These are phyloP conservation scores for Vultur gryphus DNA, from an alignment of 2,797 vertebrate species.

Conservation along the genomic window DNA sequence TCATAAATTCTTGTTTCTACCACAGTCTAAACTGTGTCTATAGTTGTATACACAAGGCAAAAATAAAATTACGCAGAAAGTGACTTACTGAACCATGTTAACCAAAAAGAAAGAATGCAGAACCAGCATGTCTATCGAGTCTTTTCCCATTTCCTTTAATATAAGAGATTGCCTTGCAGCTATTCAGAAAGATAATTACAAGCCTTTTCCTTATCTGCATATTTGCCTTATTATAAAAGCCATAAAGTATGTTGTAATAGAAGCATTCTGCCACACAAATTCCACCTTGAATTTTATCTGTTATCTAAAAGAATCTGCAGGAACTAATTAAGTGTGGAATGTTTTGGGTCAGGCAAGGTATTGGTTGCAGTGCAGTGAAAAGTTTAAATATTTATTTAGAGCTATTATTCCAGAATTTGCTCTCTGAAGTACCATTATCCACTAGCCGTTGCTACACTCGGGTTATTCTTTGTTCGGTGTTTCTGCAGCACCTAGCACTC, in stretches of 20 bases:
- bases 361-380: neutral
- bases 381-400: slow-evolving; percentile 22
- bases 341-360: slow-evolving; percentile 46
- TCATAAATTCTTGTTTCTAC: neutral
- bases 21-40: neutral
- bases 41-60: neutral
- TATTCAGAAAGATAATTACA: slow-evolving; percentile 50
- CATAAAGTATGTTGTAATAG: slow-evolving; percentile 56
- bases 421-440: neutral
- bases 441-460: neutral
- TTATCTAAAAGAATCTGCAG: slow-evolving; percentile 53
- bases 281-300: slow-evolving; percentile 40
- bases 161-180: slow-evolving; percentile 40
- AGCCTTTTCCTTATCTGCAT: slow-evolving; percentile 44
- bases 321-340: slow-evolving; percentile 61
- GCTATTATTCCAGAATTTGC: neutral
- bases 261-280: slow-evolving; percentile 50
- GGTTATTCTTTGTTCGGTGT: neutral
- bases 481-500: neutral
- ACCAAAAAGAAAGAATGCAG: slow-evolving; percentile 22
- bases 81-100: neutral
- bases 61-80: neutral
- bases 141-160: slow-evolving; percentile 51
- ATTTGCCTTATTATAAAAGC: slow-evolving; percentile 62
- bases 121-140: neutral